Evolutionary conservation across 2,797 vertebrate genomes (phyloP).

Genomic region (Toxotes lorentzi): DNA sequence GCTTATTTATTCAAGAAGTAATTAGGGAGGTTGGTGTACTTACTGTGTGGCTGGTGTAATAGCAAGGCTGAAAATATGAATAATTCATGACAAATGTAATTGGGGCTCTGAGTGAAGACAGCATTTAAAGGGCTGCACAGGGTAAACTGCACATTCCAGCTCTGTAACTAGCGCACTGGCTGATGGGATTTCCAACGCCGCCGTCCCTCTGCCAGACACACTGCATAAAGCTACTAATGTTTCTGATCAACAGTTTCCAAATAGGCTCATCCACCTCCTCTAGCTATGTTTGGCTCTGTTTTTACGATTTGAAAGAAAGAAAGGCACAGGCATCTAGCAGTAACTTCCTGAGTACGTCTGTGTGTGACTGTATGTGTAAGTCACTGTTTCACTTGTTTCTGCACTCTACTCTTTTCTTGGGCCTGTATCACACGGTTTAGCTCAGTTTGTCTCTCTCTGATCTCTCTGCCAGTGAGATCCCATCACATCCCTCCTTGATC

Average conservation of each 20-base stretch:
- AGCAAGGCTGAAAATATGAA: slow-evolving; percentile 20
- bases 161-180: background rate
- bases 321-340: background rate
- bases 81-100: slow-evolving; percentile 41
- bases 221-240: slow-evolving; percentile 12
- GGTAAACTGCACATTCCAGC: slow-evolving; percentile 20
- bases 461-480: too few relatives aligned
- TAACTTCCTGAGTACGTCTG: background rate
- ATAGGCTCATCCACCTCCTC: background rate
- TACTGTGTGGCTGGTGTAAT: slow-evolving; percentile 11
- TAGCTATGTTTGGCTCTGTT: too few relatives aligned
- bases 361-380: background rate
- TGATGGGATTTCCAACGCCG: slow-evolving; percentile 2
- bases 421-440: too few relatives aligned
- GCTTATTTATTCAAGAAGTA: slow-evolving; percentile 32
- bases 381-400: background rate
- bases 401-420: background rate
- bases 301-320: too few relatives aligned
- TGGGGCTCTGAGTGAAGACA: slow-evolving; percentile 20
- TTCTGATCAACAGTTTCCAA: background rate
- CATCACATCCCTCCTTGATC: background rate
- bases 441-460: background rate
- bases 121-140: slow-evolving; percentile 21
- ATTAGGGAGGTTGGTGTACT: slow-evolving; percentile 22
- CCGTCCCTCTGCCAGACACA: background rate